Percentiles rank a stretch among this genome's conserved stretches.
phyloP scores from a whole-genome alignment of 2,888 invertebrate species.

The Resseliella maxima region DNA sequence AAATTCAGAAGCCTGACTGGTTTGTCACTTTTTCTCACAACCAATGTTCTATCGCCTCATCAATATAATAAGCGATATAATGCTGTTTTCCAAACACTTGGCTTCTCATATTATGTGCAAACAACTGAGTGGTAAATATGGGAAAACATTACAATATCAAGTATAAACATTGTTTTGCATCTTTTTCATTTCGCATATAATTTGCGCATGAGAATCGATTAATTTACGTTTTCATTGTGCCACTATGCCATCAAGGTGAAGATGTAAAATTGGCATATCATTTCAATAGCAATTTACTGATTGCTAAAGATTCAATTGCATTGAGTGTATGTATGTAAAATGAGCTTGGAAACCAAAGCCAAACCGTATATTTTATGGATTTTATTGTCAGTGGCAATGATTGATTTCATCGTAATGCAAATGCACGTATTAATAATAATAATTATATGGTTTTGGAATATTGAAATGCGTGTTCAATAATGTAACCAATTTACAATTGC shows the following conservation, averaged over 20 bases:
- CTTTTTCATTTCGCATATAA: background rate
- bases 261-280: background rate
- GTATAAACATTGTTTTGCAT: background rate
- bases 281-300: background rate
- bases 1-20: background rate
- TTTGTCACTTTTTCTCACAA: background rate
- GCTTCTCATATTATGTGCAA: background rate
- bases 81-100: background rate
- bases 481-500: background rate
- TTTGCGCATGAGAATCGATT: background rate
- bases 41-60: too few species aligned
- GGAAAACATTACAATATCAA: background rate
- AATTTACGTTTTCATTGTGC: background rate
- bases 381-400: background rate
- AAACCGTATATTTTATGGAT: slow-evolving; percentile 34
- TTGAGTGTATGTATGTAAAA: background rate
- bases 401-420: slow-evolving; percentile 19
- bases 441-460: background rate
- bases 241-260: background rate
- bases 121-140: background rate
- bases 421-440: slow-evolving; percentile 3
- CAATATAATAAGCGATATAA: too few species aligned
- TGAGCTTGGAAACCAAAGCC: background rate
- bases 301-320: background rate
- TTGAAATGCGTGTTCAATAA: slow-evolving; percentile 15